These are phyloP conservation scores for Lampris incognitus DNA, from an alignment of 2,113 vertebrate genomes.

Conservation along the genomic window DNA sequence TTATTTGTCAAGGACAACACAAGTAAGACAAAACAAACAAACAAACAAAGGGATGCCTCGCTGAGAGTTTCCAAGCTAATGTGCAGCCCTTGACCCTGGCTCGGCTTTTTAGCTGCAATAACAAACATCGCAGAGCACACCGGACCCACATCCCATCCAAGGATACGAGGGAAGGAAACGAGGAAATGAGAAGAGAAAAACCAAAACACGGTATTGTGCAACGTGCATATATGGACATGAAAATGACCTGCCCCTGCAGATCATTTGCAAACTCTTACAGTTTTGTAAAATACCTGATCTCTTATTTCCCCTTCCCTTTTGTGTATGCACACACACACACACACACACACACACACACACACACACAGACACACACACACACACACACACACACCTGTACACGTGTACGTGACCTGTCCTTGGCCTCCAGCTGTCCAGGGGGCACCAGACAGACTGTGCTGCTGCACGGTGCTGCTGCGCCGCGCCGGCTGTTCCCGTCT, in stretches of 20 bases:
- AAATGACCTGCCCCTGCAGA: slow-evolving; percentile 34
- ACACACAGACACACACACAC: slow-evolving; percentile 5
- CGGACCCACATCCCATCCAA: no score
- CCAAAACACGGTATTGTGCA: no score
- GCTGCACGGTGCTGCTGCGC: slow-evolving; percentile 34
- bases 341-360: slow-evolving; percentile 8
- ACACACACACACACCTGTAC: background rate
- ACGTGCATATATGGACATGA: background rate
- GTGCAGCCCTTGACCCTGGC: no score
- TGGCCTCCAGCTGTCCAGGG: slow-evolving; percentile 52
- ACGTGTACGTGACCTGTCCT: slow-evolving; percentile 58
- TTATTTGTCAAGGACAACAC: no score
- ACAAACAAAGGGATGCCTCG: no score
- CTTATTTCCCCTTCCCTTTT: background rate
- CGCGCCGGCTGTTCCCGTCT: slow-evolving; percentile 41
- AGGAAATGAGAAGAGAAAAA: no score
- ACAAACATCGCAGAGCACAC: no score
- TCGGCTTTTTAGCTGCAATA: no score
- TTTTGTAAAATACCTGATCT: background rate
- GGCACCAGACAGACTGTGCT: slow-evolving; percentile 50
- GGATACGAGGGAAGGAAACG: no score
- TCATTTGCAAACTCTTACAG: no score
- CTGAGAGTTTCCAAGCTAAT: no score
- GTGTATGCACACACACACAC: background rate
- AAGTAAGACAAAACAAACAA: no score